Evolutionary conservation across 2,888 invertebrate species (phyloP), one percentile per base, ranked within the genome.

Genomic region (Ischnura elegans): DNA sequence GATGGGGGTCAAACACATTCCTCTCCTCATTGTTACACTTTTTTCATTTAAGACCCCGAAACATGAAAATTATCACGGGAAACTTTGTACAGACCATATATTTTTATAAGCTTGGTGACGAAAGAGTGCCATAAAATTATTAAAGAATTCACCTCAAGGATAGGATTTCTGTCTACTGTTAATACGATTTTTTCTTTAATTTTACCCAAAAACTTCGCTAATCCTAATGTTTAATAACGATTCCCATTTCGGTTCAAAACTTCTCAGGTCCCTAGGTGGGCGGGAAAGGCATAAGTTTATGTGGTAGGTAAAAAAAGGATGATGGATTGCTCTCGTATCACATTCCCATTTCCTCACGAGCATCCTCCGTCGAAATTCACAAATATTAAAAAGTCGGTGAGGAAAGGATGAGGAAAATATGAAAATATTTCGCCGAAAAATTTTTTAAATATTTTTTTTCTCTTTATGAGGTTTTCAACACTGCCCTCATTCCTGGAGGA

Each of bases 321-420:
- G n/a, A n/a, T n/a, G n/a, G n/a, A n/a, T n/a, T n/a, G n/a, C n/a
- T n/a, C n/a, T n/a, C 36, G 76, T 76, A 76, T 76, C 76, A 76
- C 21, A 36, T 76, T 76, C 76, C 76, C 76, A 76, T 76, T 76
- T 76, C 76, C 76, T 1, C 13, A 1, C 13, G 2, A 36, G 19
- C 51, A 2, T 51, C 51, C 19, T n/a, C 2, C 25, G 29, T 16
- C 76, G 10, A 36, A 76, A 76, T 76, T 36, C 76, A 76, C 76
- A 76, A 66, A 76, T 76, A 76, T 76, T 76, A 76, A 76, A 51
- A 76, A 76, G 76, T 76, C 36, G 76, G 76, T 19, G 61, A 36
- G 36, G 4, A 19, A 51, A 19, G 51, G 76, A 13, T 36, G 6
- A 76, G 36, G 29, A 76, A 76, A 76, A 76, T 36, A 13, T 36